Conservation (phyloP, 1,140 invertebrate species). For the Ephestia elutella region DNA sequence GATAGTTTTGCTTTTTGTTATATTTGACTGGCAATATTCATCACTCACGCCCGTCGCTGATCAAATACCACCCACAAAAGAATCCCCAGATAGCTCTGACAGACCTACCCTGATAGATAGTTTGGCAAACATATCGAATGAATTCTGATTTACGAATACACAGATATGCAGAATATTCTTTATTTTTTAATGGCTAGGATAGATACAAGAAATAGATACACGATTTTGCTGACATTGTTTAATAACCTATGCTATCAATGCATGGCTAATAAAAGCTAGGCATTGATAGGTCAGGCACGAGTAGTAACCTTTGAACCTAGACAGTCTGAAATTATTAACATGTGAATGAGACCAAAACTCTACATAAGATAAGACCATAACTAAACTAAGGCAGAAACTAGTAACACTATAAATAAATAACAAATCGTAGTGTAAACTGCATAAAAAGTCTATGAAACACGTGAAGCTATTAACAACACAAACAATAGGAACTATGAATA, state of each 20-base stretch:
- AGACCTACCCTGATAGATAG: slow-evolving; percentile 64
- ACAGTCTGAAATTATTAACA: too few species aligned
- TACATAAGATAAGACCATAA: too few species aligned
- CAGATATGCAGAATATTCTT: neutral
- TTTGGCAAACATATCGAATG: slow-evolving; percentile 43
- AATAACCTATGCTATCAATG: too few species aligned
- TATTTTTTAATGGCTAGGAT: too few species aligned
- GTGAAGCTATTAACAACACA: slow-evolving; percentile 40
- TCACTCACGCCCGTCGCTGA: slow-evolving; percentile 70
- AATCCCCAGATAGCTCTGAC: slow-evolving; percentile 66
- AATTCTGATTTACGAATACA: slow-evolving; percentile 29
- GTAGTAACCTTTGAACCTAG: too few species aligned
- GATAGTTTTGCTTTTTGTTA: slow-evolving; percentile 72
- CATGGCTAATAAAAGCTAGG: too few species aligned
- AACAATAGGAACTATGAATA: slow-evolving; percentile 51
- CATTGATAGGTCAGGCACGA: too few species aligned
- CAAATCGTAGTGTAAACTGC: slow-evolving; percentile 14
- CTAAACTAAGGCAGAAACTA: too few species aligned
- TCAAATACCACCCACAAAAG: slow-evolving; percentile 68
- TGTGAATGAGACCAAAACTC: too few species aligned
- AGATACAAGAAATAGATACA: too few species aligned
- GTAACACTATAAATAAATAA: too few species aligned
- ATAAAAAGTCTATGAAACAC: slow-evolving; percentile 25
- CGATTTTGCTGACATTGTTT: too few species aligned
- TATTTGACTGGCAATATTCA: slow-evolving; percentile 73